Base-by-base conservation (phyloP, 2,888 invertebrate species). In the Phaedon cochleariae region DNA sequence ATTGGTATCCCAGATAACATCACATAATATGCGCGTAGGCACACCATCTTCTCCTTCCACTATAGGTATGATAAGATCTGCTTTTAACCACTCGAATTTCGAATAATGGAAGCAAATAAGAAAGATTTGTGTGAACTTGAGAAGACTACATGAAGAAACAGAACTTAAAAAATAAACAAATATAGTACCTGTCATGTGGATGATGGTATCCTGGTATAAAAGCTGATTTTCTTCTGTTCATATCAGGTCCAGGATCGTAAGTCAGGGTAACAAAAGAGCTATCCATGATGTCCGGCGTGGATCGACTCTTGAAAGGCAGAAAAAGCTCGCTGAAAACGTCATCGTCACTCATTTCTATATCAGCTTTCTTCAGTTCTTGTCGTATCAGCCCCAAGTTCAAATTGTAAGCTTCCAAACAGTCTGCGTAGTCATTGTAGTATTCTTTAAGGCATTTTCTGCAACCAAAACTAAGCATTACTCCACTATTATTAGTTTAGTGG, bases 361-460 rank as follows among this genome's bases (percentile, higher is more conserved):
- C 45, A 17, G 12, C 45, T 45, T 65, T 64, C 18, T 69, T 52
- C 29, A 41, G n/a, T 52, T 58, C 12, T 73, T 74, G 51, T 79
- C 77, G 63, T 37, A 77, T 76, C 29, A 67, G 66, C 6, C 64
- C 62, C 20, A 62, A 41, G 37, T 68, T 65, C 17, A 64, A 54
- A 26, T 65, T 65, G 59, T 65, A 71, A 71, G 87, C 86, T 76
- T 88, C 87, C 53, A 89, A 80, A 72, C 88, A 88, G 72, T 89
- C 88, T 57, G 86, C 87, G 79, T 88, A 87, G 70, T 88, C 90
- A 79, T 89, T 89, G 79, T 89, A 89, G 72, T 89, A 89, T 79
- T 89, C 89, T 29, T 87, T 84, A 71, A 84, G 74, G 62, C 80
- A 79, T 67, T 77, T 79, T 46, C 79, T 76, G 66, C 78, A 81